Percentiles rank a stretch among this genome's conserved stretches.
Evolutionary conservation across 2,888 invertebrate species (phyloP).

Genomic region (Melolontha melolontha): DNA sequence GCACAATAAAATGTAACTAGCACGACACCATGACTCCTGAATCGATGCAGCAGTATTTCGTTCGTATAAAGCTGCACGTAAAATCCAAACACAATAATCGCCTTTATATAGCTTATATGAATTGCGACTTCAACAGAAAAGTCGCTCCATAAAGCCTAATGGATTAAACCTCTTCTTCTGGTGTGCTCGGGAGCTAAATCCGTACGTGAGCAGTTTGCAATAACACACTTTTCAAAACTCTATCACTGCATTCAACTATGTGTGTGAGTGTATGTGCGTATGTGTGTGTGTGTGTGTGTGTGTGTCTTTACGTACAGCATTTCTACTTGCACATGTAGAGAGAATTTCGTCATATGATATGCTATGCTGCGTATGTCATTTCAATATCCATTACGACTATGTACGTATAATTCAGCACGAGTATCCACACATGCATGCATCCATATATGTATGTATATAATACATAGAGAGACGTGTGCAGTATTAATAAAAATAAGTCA

Average conservation of each 20-base stretch:
- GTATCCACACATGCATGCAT: constrained; percentile 1
- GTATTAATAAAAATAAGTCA: constrained; percentile 49
- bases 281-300: too few species aligned
- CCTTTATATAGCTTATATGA: constrained; percentile 19
- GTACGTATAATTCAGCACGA: constrained; percentile 42
- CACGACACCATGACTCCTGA: constrained; percentile 17
- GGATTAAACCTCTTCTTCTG: constrained; percentile 30
- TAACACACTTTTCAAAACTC: constrained; percentile 19
- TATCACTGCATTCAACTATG: too few species aligned
- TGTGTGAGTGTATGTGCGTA: too few species aligned
- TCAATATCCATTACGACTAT: constrained; percentile 46
- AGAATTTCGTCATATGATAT: constrained; percentile 35
- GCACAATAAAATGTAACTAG: constrained; percentile 21
- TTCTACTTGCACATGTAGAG: constrained; percentile 19
- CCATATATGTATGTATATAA: constrained; percentile 33
- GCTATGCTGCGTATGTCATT: constrained; percentile 46
- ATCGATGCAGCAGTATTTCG: constrained; percentile 22
- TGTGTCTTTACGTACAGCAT: not conserved
- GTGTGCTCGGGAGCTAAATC: constrained; percentile 10
- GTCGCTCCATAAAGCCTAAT: constrained; percentile 29
- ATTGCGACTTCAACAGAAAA: constrained; percentile 29
- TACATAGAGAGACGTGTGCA: constrained; percentile 43
- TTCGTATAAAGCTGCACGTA: constrained; percentile 2
- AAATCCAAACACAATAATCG: constrained; percentile 32
- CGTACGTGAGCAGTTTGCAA: constrained; percentile 34